phyloP scores from a whole-genome alignment of 2,888 invertebrate genomes.

The Halocaridina rubra region DNA sequence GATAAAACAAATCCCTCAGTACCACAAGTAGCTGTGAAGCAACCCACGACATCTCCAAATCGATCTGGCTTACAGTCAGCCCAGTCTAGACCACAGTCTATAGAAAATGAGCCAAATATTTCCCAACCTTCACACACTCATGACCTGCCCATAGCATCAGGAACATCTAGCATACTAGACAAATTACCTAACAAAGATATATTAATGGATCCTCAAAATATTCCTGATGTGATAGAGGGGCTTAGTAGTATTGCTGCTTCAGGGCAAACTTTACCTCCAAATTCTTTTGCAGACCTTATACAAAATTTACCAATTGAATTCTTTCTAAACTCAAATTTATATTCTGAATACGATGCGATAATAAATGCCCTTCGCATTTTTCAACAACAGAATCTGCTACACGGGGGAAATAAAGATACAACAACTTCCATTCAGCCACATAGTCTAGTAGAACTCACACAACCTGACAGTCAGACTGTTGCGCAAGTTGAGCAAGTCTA shows the following conservation, averaged over 20 bases:
- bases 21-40: too few species aligned
- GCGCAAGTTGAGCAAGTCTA: too few species aligned
- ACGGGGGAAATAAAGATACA: neutral
- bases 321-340: neutral
- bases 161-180: neutral
- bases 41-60: too few species aligned
- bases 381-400: neutral
- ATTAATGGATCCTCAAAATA: neutral
- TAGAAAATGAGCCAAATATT: too few species aligned
- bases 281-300: neutral
- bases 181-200: neutral
- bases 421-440: neutral
- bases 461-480: neutral
- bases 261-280: neutral
- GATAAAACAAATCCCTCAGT: too few species aligned
- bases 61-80: too few species aligned
- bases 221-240: neutral
- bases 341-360: neutral
- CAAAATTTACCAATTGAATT: neutral
- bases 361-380: slow-evolving; percentile 5
- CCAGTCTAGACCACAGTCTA: too few species aligned
- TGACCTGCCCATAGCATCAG: too few species aligned
- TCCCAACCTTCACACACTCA: too few species aligned
- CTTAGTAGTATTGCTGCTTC: neutral
- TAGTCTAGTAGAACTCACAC: neutral